Conservation (phyloP, 2,888 invertebrate genomes). For the Protophormia terraenovae region DNA sequence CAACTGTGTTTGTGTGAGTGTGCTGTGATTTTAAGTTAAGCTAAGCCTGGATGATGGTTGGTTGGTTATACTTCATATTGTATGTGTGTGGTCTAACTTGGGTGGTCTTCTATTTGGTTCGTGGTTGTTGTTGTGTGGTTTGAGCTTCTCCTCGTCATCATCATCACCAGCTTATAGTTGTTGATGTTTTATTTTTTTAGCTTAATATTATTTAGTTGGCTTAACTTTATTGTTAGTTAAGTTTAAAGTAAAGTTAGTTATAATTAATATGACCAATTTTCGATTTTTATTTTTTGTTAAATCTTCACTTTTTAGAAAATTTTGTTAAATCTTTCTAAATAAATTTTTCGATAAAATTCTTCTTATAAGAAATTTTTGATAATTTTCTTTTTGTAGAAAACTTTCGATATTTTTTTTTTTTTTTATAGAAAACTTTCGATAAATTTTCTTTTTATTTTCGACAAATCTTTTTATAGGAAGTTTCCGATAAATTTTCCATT, state of each 20-base stretch:
- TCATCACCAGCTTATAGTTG: slow-evolving; percentile 31
- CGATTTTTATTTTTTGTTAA: too few relatives aligned
- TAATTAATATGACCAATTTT: slow-evolving; percentile 31
- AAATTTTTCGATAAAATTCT: background rate
- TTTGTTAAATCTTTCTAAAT: background rate
- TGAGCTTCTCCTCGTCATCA: slow-evolving; percentile 37
- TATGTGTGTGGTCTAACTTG: slow-evolving; percentile 65
- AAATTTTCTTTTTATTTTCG: too few relatives aligned
- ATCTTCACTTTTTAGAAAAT: background rate
- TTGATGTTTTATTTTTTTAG: slow-evolving; percentile 22
- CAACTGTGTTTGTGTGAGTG: background rate
- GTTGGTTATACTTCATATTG: background rate
- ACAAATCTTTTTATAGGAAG: too few relatives aligned
- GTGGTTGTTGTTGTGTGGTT: slow-evolving; percentile 49
- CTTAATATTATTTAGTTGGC: slow-evolving; percentile 6
- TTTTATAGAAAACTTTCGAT: too few relatives aligned
- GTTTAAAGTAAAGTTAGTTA: background rate
- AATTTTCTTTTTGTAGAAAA: too few relatives aligned
- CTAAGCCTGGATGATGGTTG: background rate
- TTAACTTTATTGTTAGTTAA: background rate
- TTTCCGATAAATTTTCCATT: too few relatives aligned
- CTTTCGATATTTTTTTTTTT: too few relatives aligned
- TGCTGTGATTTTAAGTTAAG: slow-evolving; percentile 21
- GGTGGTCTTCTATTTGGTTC: slow-evolving; percentile 64
- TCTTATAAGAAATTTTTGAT: too few relatives aligned